Conservation (phyloP, 2,888 invertebrate genomes). For the Mesorhabditis spiculigera region DNA sequence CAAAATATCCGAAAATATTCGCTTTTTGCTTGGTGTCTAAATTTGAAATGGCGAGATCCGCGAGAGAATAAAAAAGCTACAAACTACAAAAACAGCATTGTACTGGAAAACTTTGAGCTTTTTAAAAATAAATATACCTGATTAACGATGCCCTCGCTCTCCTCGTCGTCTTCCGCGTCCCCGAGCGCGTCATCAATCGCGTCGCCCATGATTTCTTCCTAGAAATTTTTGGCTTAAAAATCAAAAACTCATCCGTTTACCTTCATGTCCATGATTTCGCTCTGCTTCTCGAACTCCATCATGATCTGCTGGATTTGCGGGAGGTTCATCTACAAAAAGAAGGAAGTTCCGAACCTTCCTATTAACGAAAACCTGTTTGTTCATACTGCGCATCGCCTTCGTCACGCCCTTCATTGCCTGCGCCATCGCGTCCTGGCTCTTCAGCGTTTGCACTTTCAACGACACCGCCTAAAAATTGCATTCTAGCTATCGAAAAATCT, state of each 20-base stretch:
- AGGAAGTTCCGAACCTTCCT: neutral
- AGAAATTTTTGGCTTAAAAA: neutral
- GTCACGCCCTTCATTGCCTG: constrained; percentile 96
- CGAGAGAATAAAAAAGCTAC: no score
- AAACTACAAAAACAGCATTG: no score
- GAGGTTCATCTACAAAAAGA: constrained; percentile 71
- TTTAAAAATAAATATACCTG: constrained; percentile 34
- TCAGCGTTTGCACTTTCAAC: constrained; percentile 91
- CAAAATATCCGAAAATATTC: no score
- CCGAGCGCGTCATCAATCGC: constrained; percentile 99
- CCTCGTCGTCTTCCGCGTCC: constrained; percentile 94
- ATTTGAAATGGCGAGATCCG: no score
- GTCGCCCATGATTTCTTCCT: constrained; percentile 97
- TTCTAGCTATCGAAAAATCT: neutral
- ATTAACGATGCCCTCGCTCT: constrained; percentile 66
- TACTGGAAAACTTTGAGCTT: no score
- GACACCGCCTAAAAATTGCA: constrained; percentile 71
- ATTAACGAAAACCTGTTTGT: constrained; percentile 65
- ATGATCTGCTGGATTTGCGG: constrained; percentile 94
- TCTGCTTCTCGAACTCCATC: constrained; percentile 85
- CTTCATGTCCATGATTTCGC: constrained; percentile 99
- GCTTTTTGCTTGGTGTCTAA: no score
- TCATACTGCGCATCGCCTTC: constrained; percentile 96
- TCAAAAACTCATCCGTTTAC: neutral
- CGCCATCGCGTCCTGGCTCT: constrained; percentile 98